phyloP scores from a whole-genome alignment of 2,888 invertebrate genomes.

The Mallateleia sp. region DNA sequence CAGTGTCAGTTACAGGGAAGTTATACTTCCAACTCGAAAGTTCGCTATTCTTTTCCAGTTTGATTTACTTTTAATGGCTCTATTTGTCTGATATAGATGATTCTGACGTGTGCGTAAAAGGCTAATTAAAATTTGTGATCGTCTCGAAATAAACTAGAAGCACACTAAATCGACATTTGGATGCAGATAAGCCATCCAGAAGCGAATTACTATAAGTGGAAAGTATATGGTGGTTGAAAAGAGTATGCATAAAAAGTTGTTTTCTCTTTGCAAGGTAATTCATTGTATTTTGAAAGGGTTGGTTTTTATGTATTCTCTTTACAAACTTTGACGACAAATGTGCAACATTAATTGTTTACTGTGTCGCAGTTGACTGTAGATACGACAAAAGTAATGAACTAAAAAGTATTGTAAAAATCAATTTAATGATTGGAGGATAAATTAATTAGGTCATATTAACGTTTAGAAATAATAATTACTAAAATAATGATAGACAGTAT shows the following conservation, averaged over 20 bases:
- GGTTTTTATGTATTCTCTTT: slow-evolving; percentile 9
- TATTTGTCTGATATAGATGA: too few species aligned
- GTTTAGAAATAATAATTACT: too few species aligned
- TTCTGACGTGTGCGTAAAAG: slow-evolving; percentile 5
- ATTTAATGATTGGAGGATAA: too few species aligned
- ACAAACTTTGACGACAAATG: background rate
- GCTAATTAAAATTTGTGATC: slow-evolving; percentile 54
- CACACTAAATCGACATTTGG: slow-evolving; percentile 41
- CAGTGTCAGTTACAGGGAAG: too few species aligned
- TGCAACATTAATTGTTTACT: slow-evolving; percentile 14
- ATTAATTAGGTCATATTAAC: too few species aligned
- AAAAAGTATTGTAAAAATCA: background rate
- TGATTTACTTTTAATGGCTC: too few species aligned
- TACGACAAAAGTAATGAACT: slow-evolving; percentile 34
- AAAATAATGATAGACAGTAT: too few species aligned
- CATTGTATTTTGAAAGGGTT: background rate
- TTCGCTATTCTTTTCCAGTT: too few species aligned
- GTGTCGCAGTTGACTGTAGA: slow-evolving; percentile 46
- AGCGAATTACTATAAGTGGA: slow-evolving; percentile 46
- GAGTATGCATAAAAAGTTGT: slow-evolving; percentile 24
- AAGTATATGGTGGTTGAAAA: background rate
- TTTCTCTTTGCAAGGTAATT: background rate
- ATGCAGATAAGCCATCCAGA: slow-evolving; percentile 67
- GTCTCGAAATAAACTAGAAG: slow-evolving; percentile 38
- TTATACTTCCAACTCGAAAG: too few species aligned